Percentiles rank a stretch among this genome's conserved stretches.
Evolutionary conservation across 2,113 vertebrate genomes (phyloP).

Genomic region (Naja naja): DNA sequence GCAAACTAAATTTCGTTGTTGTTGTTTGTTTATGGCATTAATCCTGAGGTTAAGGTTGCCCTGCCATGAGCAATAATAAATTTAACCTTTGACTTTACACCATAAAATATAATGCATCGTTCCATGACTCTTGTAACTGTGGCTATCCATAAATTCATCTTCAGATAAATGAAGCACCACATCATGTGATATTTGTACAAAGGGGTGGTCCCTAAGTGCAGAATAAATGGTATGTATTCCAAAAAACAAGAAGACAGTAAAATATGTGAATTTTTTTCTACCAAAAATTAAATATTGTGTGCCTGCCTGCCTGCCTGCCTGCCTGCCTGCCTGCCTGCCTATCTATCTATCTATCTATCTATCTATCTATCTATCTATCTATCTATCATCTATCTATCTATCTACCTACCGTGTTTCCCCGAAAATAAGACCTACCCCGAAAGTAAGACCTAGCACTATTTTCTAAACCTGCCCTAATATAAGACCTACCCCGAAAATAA

Average conservation of each 20-base stretch:
- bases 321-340: too few relatives aligned
- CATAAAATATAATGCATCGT: constrained; percentile 65
- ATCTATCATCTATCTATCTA: too few relatives aligned
- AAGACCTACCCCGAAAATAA: too few relatives aligned
- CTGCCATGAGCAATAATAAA: constrained; percentile 66
- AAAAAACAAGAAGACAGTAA: neutral
- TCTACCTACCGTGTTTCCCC: too few relatives aligned
- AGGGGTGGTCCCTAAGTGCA: constrained; percentile 24
- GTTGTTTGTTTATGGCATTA: constrained; percentile 66
- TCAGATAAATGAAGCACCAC: constrained; percentile 49
- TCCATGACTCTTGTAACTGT: constrained; percentile 47
- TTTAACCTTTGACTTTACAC: constrained; percentile 69
- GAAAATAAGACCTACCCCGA: too few relatives aligned
- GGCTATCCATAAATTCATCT: constrained; percentile 39
- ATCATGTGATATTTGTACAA: constrained; percentile 19
- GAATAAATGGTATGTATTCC: constrained; percentile 29
- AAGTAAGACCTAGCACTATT: too few relatives aligned
- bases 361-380: too few relatives aligned
- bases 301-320: too few relatives aligned
- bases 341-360: too few relatives aligned
- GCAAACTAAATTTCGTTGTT: constrained; percentile 35
- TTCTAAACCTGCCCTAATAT: too few relatives aligned
- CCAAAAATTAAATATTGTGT: neutral
- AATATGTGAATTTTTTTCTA: constrained; percentile 30
- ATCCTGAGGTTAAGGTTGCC: constrained; percentile 67